Conservation (phyloP, 2,797 vertebrate species). For the Dendrocincla fuliginosa region DNA sequence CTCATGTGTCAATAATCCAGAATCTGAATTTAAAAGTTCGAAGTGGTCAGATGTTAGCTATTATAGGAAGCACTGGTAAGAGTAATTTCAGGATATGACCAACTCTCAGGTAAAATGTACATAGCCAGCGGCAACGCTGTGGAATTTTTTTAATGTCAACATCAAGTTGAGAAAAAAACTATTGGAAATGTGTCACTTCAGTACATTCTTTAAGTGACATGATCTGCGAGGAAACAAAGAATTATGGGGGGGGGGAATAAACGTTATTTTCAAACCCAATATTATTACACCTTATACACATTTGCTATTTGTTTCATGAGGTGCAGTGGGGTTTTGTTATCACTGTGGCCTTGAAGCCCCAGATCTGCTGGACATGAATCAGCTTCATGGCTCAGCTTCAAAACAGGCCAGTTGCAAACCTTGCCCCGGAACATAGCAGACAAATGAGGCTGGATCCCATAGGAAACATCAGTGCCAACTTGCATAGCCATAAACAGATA, state of each 20-base stretch:
- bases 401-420: background rate
- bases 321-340: background rate
- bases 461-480: background rate
- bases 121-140: background rate
- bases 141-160: background rate
- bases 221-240: background rate
- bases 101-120: background rate
- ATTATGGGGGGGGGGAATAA: background rate
- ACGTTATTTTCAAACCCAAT: background rate
- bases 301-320: background rate
- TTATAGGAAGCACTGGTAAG: conserved; percentile 94
- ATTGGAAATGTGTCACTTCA: background rate
- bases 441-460: background rate
- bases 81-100: background rate
- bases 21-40: conserved; percentile 87
- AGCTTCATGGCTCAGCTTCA: background rate
- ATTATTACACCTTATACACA: background rate
- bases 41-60: conserved; percentile 95
- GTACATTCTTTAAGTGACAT: background rate
- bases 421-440: background rate
- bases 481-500: background rate
- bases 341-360: background rate
- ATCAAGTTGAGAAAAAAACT: background rate
- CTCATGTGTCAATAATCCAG: conserved; percentile 78
- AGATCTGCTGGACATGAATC: background rate